A percentile compares a stretch with the other conserved stretches of the same genome.
Conservation (phyloP, 2,113 vertebrate species). For the Phalacrocorax brasilianus region DNA sequence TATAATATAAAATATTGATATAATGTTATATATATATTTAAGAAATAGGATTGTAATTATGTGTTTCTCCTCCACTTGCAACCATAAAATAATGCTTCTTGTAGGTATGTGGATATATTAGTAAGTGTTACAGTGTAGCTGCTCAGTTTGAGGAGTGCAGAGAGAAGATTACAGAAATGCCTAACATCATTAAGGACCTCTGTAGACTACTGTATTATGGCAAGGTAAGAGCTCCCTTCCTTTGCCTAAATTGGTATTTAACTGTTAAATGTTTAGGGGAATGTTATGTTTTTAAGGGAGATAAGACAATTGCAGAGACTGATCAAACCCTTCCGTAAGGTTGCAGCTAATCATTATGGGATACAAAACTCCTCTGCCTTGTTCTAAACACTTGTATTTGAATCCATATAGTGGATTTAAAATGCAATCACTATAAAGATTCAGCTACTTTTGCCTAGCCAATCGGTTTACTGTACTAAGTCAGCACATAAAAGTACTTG, state of each 20-base stretch:
- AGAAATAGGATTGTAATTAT: not conserved
- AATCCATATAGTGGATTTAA: not conserved
- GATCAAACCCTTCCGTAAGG: not conserved
- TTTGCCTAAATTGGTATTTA: not conserved
- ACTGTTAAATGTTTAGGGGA: not conserved
- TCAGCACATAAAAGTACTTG: not conserved
- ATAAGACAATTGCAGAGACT: not conserved
- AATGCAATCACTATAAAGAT: not conserved
- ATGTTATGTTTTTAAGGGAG: not conserved
- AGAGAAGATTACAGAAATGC: conserved; percentile 96
- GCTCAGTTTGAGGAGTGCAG: conserved; percentile 98
- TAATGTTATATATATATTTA: not conserved
- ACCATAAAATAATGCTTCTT: not conserved
- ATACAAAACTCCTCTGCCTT: not conserved
- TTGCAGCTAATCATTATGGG: not conserved
- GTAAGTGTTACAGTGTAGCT: conserved; percentile 95
- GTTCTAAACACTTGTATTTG: not conserved
- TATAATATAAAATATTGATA: not conserved
- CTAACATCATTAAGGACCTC: conserved; percentile 92
- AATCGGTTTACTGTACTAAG: not conserved
- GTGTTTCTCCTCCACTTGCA: not conserved
- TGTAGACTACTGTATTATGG: conserved; percentile 93
- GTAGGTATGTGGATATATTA: conserved; percentile 95
- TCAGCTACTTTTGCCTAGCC: not conserved
- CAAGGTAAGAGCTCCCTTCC: conserved; percentile 78